Base-by-base conservation (phyloP, 2,888 invertebrate genomes). In the Gerris lacustris region DNA sequence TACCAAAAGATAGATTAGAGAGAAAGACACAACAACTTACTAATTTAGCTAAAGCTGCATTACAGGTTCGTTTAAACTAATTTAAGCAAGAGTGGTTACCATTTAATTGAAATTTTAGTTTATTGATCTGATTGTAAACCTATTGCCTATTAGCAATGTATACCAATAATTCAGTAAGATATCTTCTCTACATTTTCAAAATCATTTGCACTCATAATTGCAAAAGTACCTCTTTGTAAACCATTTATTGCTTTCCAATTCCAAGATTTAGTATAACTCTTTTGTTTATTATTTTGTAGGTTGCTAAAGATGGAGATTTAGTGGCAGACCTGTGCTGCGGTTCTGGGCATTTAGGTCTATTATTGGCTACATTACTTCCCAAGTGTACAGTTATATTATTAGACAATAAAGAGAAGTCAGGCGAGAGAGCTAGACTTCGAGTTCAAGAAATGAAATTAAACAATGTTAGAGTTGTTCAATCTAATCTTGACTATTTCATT, bases 281-380 rank as follows among this genome's bases (percentile, higher is more conserved):
- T 31, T 31, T 31, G 31, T 31, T 31, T 31, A 1, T 31, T 31
- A 31, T 31, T 2, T 55, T 55, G 9, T 68, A 77, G 77, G 72
- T 94, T 71, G 89, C 90, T 0, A 83, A 83, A 76, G 79, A 84
- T 0, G 86, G 87, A 0, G 86, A 91, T 77, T 81, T 84, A 17
- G 91, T 96, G 76, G 91, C 96, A 0, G 96, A 97, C 80, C 96
- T 96, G 81, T 96, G 96, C 79, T 91, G 94, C 77, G 96, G 96
- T 2, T 91, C 94, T 77, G 96, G 96, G 0, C 96, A 96, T 81
- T 83, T 96, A 72, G 96, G 96, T 0, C 90, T 96, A 73, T 80
- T 95, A 6, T 79, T 96, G 44, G 96, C 95, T 0, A 83, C 88
- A 76, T 82, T 91, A 63, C 80, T 95, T 68, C 94, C 94, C 0